A percentile compares a stretch with the other conserved stretches of the same genome.
These are phyloP conservation scores for Jacana jacana DNA, from an alignment of 2,113 vertebrate genomes.

Conservation along the genomic window DNA sequence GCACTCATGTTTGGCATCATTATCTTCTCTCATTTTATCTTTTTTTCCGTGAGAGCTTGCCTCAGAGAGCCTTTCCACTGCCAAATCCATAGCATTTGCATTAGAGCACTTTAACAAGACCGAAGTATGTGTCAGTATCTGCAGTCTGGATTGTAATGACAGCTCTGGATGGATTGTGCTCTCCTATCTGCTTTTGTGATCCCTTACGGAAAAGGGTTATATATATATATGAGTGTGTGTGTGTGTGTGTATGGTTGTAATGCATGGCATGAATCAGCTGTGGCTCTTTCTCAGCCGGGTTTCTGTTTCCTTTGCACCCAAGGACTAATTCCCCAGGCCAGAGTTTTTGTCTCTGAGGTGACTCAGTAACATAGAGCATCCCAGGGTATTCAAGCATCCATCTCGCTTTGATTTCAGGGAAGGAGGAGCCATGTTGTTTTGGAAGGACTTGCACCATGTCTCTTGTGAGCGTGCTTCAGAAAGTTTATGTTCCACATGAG, in stretches of 20 bases:
- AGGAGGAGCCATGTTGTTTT: neutral
- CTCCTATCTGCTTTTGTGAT: neutral
- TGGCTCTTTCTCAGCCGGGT: neutral
- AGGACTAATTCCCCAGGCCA: neutral
- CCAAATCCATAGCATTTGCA: neutral
- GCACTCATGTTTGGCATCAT: neutral
- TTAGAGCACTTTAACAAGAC: neutral
- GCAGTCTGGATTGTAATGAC: neutral
- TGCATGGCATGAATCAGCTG: neutral
- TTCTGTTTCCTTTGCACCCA: neutral
- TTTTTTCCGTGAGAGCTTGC: neutral
- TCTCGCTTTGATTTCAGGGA: neutral
- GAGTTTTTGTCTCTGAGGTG: neutral
- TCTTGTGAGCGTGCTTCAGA: neutral
- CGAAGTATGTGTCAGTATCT: neutral
- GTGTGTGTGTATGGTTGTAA: neutral
- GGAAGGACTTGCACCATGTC: neutral
- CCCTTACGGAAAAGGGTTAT: neutral
- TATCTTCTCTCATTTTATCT: conserved; percentile 38
- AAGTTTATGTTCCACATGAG: neutral
- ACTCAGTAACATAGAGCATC: neutral
- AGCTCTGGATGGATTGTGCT: neutral
- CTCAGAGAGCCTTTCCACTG: neutral
- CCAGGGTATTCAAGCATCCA: neutral
- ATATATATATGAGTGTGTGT: no score